A percentile compares a stretch with the other conserved stretches of the same genome.
Conservation (phyloP, 2,797 vertebrate genomes). For the Gila robusta region DNA sequence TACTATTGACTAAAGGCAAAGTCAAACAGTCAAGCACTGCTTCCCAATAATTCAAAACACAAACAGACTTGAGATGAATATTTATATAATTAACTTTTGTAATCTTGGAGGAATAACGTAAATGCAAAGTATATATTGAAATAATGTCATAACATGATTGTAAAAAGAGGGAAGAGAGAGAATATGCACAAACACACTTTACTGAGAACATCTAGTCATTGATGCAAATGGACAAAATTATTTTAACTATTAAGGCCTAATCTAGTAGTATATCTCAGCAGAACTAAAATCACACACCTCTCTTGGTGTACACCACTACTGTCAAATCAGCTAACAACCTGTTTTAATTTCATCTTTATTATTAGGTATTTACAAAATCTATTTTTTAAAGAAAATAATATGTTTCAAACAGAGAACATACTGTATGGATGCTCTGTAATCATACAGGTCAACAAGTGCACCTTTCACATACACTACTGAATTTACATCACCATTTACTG, state of each 20-base stretch:
- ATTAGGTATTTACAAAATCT: background rate
- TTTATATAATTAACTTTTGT: background rate
- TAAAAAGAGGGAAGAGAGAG: background rate
- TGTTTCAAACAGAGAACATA: background rate
- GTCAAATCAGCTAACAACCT: background rate
- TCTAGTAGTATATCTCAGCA: background rate
- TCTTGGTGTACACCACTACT: background rate
- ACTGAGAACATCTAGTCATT: background rate
- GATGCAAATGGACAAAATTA: background rate
- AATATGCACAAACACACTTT: background rate
- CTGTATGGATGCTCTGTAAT: background rate
- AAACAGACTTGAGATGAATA: background rate
- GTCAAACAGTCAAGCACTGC: background rate
- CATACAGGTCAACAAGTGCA: background rate
- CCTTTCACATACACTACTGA: background rate
- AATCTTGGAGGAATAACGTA: background rate
- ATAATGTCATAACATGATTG: background rate
- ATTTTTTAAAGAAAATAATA: background rate
- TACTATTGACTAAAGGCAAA: background rate
- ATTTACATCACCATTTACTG: background rate
- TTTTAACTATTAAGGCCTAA: background rate
- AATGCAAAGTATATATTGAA: background rate
- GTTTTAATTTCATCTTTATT: background rate
- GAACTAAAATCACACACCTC: background rate
- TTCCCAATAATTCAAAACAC: background rate